Percentiles rank a stretch among this genome's conserved stretches.
Evolutionary conservation across 2,797 vertebrate genomes (phyloP).

Genomic region (Parambassis ranga): DNA sequence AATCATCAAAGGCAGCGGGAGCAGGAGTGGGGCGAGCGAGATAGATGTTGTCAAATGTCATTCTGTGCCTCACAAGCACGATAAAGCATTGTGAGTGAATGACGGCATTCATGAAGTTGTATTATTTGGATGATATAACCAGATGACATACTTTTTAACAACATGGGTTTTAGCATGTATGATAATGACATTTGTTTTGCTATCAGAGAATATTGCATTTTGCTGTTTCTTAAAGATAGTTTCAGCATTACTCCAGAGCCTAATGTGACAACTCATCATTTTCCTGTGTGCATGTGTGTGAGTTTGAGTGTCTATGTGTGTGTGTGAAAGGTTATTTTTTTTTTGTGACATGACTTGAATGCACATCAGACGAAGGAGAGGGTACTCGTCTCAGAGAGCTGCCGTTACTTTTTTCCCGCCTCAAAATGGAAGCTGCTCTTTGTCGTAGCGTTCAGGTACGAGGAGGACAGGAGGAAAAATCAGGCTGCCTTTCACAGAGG

Average conservation of each 20-base stretch:
- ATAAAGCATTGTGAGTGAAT: slow-evolving; percentile 62
- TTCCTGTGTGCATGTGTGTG: slow-evolving; percentile 42
- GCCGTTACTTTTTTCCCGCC: slow-evolving; percentile 38
- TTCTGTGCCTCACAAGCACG: slow-evolving; percentile 66
- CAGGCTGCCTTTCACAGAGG: slow-evolving; percentile 41
- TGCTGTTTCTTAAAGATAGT: slow-evolving; percentile 70
- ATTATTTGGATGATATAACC: slow-evolving; percentile 72
- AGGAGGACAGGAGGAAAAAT: slow-evolving; percentile 44
- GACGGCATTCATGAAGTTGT: slow-evolving; percentile 67
- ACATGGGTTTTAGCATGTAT: slow-evolving; percentile 61
- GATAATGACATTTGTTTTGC: slow-evolving; percentile 58
- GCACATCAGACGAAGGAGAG: slow-evolving; percentile 42
- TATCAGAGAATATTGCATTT: slow-evolving; percentile 69
- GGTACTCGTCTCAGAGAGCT: slow-evolving; percentile 47
- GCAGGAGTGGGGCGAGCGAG: slow-evolving; percentile 44
- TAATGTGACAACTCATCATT: slow-evolving; percentile 63
- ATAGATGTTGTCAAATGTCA: slow-evolving; percentile 65
- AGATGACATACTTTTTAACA: slow-evolving; percentile 54
- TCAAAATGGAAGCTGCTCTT: slow-evolving; percentile 54
- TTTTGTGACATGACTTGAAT: slow-evolving; percentile 57
- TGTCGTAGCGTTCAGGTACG: slow-evolving; percentile 41
- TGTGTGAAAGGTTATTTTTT: slow-evolving; percentile 53
- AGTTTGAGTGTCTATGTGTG: slow-evolving; percentile 14
- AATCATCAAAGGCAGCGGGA: slow-evolving; percentile 42
- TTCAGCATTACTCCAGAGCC: slow-evolving; percentile 64